Percentiles rank a stretch among this genome's conserved stretches.
These are phyloP conservation scores for Leucophenga varia DNA, from an alignment of 1,140 invertebrate species.

Conservation along the genomic window DNA sequence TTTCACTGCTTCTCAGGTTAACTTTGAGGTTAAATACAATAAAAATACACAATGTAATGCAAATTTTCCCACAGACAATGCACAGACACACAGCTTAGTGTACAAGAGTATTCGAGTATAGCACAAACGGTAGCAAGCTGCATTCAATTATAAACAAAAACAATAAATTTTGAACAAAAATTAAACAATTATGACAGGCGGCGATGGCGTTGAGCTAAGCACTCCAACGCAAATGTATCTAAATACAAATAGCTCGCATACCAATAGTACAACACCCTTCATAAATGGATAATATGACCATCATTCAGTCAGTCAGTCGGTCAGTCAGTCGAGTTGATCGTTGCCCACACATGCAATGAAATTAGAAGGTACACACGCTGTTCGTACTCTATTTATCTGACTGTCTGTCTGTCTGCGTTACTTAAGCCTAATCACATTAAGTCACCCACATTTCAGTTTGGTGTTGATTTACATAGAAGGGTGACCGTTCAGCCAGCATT, in stretches of 20 bases:
- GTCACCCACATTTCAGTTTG: conserved; percentile 8
- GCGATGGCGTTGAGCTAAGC: no score
- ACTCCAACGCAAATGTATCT: conserved; percentile 4
- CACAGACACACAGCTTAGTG: conserved; percentile 16
- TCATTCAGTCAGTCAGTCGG: no score
- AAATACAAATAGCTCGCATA: not conserved
- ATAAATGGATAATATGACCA: no score
- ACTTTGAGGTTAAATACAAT: conserved; percentile 4
- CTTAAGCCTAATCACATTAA: conserved; percentile 41
- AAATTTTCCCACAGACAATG: no score
- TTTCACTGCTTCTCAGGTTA: conserved; percentile 11
- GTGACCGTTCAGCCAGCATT: no score
- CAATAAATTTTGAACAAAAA: conserved; percentile 33
- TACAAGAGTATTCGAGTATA: conserved; percentile 13
- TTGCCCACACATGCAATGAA: not conserved
- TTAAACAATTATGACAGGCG: conserved; percentile 53
- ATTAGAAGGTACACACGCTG: no score
- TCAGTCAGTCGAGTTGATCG: no score
- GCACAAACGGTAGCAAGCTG: not conserved
- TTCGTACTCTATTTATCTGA: no score
- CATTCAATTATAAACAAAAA: conserved; percentile 7
- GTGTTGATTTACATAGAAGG: no score
- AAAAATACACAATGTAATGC: no score
- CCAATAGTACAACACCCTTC: not conserved
- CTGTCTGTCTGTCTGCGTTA: conserved; percentile 1